Evolutionary conservation across 2,113 vertebrate species (phyloP), one percentile per base, ranked within the genome.

Genomic region (Tetrao urogallus): DNA sequence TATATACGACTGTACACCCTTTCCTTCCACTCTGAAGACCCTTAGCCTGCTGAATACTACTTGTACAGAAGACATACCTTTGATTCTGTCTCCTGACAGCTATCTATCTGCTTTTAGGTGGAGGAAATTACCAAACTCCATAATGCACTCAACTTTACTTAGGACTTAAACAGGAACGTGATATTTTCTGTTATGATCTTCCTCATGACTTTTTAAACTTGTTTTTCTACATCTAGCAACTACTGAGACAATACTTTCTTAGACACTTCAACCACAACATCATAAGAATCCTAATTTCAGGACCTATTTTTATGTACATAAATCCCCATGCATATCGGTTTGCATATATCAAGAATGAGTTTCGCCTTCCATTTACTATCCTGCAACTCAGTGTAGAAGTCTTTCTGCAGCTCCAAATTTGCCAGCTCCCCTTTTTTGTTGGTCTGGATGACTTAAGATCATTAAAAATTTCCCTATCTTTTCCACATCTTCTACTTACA

Each of bases 251-350:
- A 75, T 2, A 38, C 81, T 78, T 93, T 90, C n/a, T 25, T 45
- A 64, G 28, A 56, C 15, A 14, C 86, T 11, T 56, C 57, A 43
- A 43, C 14, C 8, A 18, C 71, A 75, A 83, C 3, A 50, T 74
- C 16, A 1, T 30, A 60, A 71, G 67, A 67, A 58, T 43, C 9
- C 12, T 20, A 78, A 86, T 3, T 71, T 74, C n/a, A 75, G 14
- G 15, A 69, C 5, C 12, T 64, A 13, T 10, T 1, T 0, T 52
- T 92, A n/a, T 1, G 3, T 40, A 10, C 56, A 38, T 28, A 58
- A 83, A n/a, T 9, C 14, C 17, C 25, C 11, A 11, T 58, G 20
- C 11, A 2, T 70, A 50, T 56, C 8, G n/a, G 6, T 74, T 92
- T 78, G 34, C 16, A 38, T 86, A 28, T 38, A 28, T 64, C 24